Percentiles rank a stretch among this genome's conserved stretches.
Evolutionary conservation across 2,113 vertebrate species (phyloP).

Genomic region (Rhea americana): DNA sequence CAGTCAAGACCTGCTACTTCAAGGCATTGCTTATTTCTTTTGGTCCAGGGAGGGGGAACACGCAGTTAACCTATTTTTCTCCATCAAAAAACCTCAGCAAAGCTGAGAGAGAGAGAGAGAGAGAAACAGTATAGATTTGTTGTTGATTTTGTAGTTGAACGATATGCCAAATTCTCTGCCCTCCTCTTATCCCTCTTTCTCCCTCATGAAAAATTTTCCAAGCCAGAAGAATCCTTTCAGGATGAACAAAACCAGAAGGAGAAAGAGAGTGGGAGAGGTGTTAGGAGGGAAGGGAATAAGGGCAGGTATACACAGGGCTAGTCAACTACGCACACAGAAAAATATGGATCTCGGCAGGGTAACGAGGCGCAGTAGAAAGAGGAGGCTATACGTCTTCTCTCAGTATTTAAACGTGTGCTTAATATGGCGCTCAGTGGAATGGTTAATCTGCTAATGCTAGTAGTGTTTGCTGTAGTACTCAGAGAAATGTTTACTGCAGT

Average conservation of each 20-base stretch:
- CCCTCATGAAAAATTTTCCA: background rate
- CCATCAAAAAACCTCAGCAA: background rate
- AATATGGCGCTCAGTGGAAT: conserved; percentile 79
- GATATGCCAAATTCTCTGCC: background rate
- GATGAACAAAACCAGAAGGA: background rate
- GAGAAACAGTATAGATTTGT: background rate
- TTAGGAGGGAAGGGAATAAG: background rate
- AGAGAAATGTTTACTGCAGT: conserved; percentile 79
- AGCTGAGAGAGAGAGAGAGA: background rate
- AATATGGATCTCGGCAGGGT: conserved; percentile 72
- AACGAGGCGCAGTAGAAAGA: conserved; percentile 71
- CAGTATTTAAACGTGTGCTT: conserved; percentile 79
- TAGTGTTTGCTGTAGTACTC: conserved; percentile 77
- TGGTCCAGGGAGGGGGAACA: background rate
- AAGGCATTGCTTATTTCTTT: background rate
- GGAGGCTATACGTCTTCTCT: conserved; percentile 72
- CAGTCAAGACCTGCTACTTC: background rate
- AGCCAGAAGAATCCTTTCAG: background rate
- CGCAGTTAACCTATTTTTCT: background rate
- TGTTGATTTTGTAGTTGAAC: background rate
- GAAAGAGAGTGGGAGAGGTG: background rate
- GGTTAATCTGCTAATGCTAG: conserved; percentile 77
- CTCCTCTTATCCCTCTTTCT: background rate
- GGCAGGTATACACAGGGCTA: conserved; percentile 14
- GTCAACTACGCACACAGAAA: background rate